Base-by-base conservation (phyloP, 2,797 vertebrate species). In the Lutjanus campechanus region DNA sequence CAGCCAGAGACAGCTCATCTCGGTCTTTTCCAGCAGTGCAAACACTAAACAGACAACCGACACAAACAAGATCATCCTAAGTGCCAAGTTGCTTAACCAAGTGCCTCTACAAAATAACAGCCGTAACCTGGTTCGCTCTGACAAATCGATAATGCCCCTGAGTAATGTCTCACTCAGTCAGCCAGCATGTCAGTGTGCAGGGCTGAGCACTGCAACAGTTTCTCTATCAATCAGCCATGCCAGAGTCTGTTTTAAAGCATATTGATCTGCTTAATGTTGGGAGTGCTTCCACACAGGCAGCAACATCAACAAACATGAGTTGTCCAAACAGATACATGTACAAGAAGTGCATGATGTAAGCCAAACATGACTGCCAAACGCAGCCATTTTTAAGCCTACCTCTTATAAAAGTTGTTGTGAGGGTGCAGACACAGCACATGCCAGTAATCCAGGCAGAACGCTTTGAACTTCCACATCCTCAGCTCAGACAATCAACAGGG, bases 401-500 rank as follows among this genome's bases (percentile, higher is more conserved):
- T 98, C 94, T 96, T 98, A 82, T 98, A 97, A 93, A 97, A 96
- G 87, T 97, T 97, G 29, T 96, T 97, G 78, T 97, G 96, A 36
- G 97, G 97, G 90, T 98, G 97, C 81, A 99, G 94, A 92, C 98
- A 99, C 79, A 99, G 95, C 90, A 99, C 97, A 89, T 98, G 97
- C 97, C 97, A 99, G 91, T 99, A 99, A 96, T 99, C 98, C 95
- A 99, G 94, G 93, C 98, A 99, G 85, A 98, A 97, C 50, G 98
- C 97, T 95, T 98, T 99, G 83, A 99, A 95, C 93, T 97, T 98
- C 94, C 98, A 97, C 98, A 99, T 99, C 91, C 93, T 97, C 88
- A 8, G 66, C 60, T 84, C 70, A 80, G 56, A 79, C 50, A 22
- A 69, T 93, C 91, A 93, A 82, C 81, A 76, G 77, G 82, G 64